phyloP scores from a whole-genome alignment of 2,113 vertebrate species.

The Menura novaehollandiae region DNA sequence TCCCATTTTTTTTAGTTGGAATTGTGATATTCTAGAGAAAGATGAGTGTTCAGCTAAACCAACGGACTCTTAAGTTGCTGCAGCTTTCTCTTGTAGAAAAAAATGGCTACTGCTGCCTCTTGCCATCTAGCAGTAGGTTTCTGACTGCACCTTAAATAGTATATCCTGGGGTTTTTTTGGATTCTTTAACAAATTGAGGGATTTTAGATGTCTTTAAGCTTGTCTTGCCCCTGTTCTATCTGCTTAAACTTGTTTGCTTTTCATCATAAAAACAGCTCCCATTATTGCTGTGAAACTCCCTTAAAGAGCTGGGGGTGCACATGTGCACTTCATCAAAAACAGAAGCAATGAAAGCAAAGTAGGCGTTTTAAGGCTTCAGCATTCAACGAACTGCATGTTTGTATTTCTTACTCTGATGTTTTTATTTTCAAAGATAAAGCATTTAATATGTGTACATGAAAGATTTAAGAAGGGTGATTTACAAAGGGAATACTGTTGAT shows the following conservation, averaged over 20 bases:
- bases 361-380: neutral
- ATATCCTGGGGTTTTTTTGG: neutral
- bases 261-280: neutral
- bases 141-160: neutral
- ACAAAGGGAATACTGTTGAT: neutral
- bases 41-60: neutral
- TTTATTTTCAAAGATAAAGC: neutral
- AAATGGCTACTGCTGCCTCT: neutral
- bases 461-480: neutral
- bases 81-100: neutral
- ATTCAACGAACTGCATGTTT: rapidly evolving
- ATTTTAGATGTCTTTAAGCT: neutral
- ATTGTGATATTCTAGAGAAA: neutral
- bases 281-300: neutral
- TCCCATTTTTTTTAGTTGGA: neutral
- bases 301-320: neutral
- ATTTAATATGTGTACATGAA: neutral
- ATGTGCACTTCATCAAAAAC: neutral
- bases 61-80: neutral
- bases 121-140: neutral
- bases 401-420: neutral
- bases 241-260: neutral
- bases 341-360: neutral
- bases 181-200: neutral
- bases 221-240: rapidly evolving